A percentile compares a stretch with the other conserved stretches of the same genome.
phyloP scores from a whole-genome alignment of 1,140 invertebrate genomes.

The Cardiocondyla obscurior region DNA sequence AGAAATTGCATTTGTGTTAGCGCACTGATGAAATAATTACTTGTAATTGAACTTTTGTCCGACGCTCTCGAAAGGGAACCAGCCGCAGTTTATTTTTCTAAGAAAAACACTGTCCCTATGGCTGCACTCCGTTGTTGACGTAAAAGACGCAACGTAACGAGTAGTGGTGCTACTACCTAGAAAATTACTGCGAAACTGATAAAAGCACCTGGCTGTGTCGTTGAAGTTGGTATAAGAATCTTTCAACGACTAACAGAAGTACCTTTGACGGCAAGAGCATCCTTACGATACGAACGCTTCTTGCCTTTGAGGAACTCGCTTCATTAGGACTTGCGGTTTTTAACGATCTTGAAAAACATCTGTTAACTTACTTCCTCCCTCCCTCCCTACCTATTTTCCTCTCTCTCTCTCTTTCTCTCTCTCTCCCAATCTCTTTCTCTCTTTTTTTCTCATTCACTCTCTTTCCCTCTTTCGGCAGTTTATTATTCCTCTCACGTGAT shows the following conservation, averaged over 20 bases:
- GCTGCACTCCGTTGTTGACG: neutral
- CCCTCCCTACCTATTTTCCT: neutral
- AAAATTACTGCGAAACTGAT: constrained; percentile 53
- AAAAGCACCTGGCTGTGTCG: constrained; percentile 42
- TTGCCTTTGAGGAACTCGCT: constrained; percentile 29
- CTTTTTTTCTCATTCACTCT: neutral
- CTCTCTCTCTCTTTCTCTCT: neutral
- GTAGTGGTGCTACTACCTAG: constrained; percentile 15
- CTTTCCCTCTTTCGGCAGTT: neutral
- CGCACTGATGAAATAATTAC: constrained; percentile 39
- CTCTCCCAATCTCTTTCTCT: neutral
- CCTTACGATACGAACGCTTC: neutral
- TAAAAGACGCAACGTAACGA: constrained; percentile 40
- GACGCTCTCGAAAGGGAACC: neutral
- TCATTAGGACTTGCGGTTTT: constrained; percentile 49
- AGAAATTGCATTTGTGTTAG: constrained; percentile 25
- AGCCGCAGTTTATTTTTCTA: constrained; percentile 20
- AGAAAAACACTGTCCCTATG: neutral
- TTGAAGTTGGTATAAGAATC: constrained; percentile 33
- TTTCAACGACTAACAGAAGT: constrained; percentile 26
- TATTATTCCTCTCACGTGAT: constrained; percentile 1
- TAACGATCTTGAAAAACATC: constrained; percentile 46
- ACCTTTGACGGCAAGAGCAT: constrained; percentile 42
- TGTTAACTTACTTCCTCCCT: neutral
- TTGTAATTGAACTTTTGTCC: constrained; percentile 52